phyloP scores from a whole-genome alignment of 2,888 invertebrate genomes.

The Stenichneumon culpator region DNA sequence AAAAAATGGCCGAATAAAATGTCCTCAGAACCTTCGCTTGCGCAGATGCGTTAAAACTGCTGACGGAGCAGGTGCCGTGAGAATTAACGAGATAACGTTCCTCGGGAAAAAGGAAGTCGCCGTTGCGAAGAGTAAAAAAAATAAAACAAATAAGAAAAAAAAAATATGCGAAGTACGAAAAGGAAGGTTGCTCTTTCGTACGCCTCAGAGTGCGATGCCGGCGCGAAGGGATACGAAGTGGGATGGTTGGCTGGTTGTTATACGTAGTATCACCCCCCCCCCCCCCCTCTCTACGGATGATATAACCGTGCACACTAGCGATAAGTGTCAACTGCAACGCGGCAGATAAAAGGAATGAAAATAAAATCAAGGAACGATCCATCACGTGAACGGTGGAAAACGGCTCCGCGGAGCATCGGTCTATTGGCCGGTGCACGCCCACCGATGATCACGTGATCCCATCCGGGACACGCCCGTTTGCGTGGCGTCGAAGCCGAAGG shows the following conservation, averaged over 20 bases:
- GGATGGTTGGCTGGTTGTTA: slow-evolving; percentile 1
- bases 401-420: slow-evolving; percentile 75
- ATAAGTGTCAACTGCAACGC: slow-evolving; percentile 85
- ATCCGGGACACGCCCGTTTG: slow-evolving; percentile 71
- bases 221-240: slow-evolving; percentile 15
- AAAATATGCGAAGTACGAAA: slow-evolving; percentile 24
- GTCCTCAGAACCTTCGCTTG: background rate
- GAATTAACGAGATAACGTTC: slow-evolving; percentile 62
- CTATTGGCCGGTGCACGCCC: slow-evolving; percentile 76
- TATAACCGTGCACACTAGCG: slow-evolving; percentile 70
- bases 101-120: slow-evolving; percentile 27
- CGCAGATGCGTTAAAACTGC: background rate
- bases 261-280: slow-evolving; percentile 22
- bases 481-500: slow-evolving; percentile 66
- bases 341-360: slow-evolving; percentile 84
- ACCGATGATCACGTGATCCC: slow-evolving; percentile 76
- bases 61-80: slow-evolving; percentile 48
- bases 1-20: slow-evolving; percentile 10
- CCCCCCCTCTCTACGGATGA: slow-evolving; percentile 19
- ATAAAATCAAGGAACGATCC: slow-evolving; percentile 83
- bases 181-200: slow-evolving; percentile 33
- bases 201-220: slow-evolving; percentile 10
- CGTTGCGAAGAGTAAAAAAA: slow-evolving; percentile 25
- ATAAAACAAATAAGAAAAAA: slow-evolving; percentile 7
- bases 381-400: slow-evolving; percentile 82